Evolutionary conservation across 2,113 vertebrate genomes (phyloP), one percentile per base, ranked within the genome.

Genomic region (Muntiacus reevesi): DNA sequence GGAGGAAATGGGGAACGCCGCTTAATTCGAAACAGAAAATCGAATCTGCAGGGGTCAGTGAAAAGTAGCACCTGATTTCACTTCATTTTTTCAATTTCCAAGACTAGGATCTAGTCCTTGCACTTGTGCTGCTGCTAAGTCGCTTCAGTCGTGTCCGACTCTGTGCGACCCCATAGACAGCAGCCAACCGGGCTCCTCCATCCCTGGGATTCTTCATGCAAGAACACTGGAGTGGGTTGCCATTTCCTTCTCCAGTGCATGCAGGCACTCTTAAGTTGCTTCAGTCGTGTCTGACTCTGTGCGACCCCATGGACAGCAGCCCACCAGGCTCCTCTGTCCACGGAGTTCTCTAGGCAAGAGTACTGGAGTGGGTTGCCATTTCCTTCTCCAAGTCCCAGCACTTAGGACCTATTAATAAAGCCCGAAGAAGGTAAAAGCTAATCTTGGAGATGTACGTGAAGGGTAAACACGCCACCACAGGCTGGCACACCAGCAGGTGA

Each of bases 101-200:
- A 88, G 25, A 81, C 52, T 7, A 67, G 40, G 27, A 9, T 43
- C 54, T 27, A 93, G 33, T 1, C 14, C 47, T 43, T 76, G 7
- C 27, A 23, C 64, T 21, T 36, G 64, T 71, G 15, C 28, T 64
- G 62, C 33, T 71, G 64, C n/a, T 71, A 36, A 11, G 17, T 71
- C 2, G 2, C 2, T 71, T 71, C n/a, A 10, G 33, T 19, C 0
- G 4, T 67, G 62, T 4, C 62, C 0, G 0, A n/a, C 16, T 67
- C 16, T 67, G 62, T n/a, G 13, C 0, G 33, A 67, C 33, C 33
- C 16, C 33, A 67, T 0, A n/a, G 62, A n/a, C 1, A 0, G 62
- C 62, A 67, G 62, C 62, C 16, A 33, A 67, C 33, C 62, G n/a
- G 62, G 62, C 33, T 67, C 62, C 16, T 1, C 33, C 0, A 4